Evolutionary conservation across 1,140 invertebrate species (phyloP), one percentile per base, ranked within the genome.

Genomic region (Metaphire vulgaris): DNA sequence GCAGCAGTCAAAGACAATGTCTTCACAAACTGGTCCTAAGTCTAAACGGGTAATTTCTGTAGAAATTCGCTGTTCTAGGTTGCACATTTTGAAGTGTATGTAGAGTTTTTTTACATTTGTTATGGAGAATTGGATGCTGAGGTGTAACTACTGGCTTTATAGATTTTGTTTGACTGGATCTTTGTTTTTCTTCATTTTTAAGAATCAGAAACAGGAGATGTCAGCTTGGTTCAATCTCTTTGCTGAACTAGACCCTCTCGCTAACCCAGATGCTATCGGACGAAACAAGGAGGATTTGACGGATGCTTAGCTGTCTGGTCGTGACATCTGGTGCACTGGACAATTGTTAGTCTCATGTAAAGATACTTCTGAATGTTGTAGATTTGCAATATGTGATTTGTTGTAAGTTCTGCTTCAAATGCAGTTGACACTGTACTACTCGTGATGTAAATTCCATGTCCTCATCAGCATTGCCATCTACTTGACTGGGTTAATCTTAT

Each of bases 231-330:
- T 95, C 80, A 93, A 93, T 84, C 87, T 97, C 32, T 97, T 97
- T 88, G 92, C 94, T 56, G 95, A 97, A 85, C 84, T 98, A 41
- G 95, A 98, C 88, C 95, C 95, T 6, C 87, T 97, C 2, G 90
- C 93, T 21, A 95, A 96, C 87, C 90, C 90, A 28, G 90, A 89
- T 82, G 86, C 88, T 32, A 83, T 90, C 79, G 89, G 89, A 21
- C 84, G 86, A 77, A 85, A 86, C 74, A 81, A 80, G 33, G 84
- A 85, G 28, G 84, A 87, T 65, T 82, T 83, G 66, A 76, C 81
- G 1, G 83, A 85, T 78, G 79, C 80, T 16, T 79, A 68, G 28
- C 2, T 29, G 31, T 65, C 69, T 29, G 28, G 65, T 69, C 65
- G 56, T 41, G 28, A 34, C 16, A 34, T 41, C 32, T 34, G 41